phyloP scores from a whole-genome alignment of 1,140 invertebrate genomes.

The Drosophila carrolli region DNA sequence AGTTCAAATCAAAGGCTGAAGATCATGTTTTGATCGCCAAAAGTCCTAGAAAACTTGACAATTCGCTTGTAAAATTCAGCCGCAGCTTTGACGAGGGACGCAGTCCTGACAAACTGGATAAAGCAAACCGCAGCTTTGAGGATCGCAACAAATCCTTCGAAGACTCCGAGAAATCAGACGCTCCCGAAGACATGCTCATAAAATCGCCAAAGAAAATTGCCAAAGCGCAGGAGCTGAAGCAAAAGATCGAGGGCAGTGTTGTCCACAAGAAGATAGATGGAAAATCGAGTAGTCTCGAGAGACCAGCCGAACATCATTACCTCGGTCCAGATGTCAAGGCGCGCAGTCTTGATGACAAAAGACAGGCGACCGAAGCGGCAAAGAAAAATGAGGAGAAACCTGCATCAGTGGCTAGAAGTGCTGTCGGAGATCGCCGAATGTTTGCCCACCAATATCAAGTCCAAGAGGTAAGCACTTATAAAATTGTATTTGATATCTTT shows the following conservation, averaged over 20 bases:
- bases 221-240: conserved; percentile 87
- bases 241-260: conserved; percentile 87
- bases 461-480: conserved; percentile 26
- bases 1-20: conserved; percentile 87
- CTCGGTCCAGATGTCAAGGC: conserved; percentile 87
- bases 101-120: conserved; percentile 85
- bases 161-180: conserved; percentile 86
- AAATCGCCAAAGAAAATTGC: conserved; percentile 87
- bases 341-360: conserved; percentile 86
- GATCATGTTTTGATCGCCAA: conserved; percentile 89
- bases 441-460: conserved; percentile 81
- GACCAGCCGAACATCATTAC: conserved; percentile 84
- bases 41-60: conserved; percentile 89
- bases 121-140: conserved; percentile 87
- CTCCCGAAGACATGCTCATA: conserved; percentile 85
- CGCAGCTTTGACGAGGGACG: conserved; percentile 88
- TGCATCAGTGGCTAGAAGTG: conserved; percentile 51
- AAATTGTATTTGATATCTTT: background rate
- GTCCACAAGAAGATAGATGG: conserved; percentile 86
- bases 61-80: conserved; percentile 88
- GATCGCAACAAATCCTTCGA: conserved; percentile 87
- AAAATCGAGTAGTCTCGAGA: conserved; percentile 87
- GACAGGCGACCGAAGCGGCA: conserved; percentile 47
- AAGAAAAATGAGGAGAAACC: conserved; percentile 75
- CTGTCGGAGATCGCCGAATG: conserved; percentile 79